Percentiles rank a stretch among this genome's conserved stretches.
Conservation (phyloP, 2,797 vertebrate species). For the Bufotes viridis region DNA sequence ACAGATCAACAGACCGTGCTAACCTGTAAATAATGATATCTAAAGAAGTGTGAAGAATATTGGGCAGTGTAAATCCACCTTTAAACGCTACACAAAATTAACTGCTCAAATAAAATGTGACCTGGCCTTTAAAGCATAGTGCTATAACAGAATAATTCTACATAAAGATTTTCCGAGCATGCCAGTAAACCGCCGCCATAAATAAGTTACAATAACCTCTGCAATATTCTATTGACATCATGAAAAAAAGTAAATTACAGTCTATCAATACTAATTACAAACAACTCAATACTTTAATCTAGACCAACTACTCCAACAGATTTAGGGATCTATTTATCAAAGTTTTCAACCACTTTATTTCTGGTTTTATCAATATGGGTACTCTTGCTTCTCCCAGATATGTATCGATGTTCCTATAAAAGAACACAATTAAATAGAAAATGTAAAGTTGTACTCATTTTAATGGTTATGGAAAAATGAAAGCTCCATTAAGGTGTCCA, state of each 20-base stretch:
- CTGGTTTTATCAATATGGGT: neutral
- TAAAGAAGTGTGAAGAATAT: neutral
- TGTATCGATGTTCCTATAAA: neutral
- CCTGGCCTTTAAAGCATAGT: slow-evolving; percentile 13
- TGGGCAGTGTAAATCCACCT: too few relatives aligned
- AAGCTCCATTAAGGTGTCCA: neutral
- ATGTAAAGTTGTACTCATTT: neutral
- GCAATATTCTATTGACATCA: slow-evolving; percentile 43
- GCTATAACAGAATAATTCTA: slow-evolving; percentile 13
- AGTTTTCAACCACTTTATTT: slow-evolving; percentile 11
- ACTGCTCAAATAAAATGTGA: slow-evolving; percentile 1
- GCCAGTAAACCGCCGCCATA: slow-evolving; percentile 38
- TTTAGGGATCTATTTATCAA: slow-evolving; percentile 49
- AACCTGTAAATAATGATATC: neutral
- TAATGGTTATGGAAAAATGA: neutral
- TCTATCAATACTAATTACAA: slow-evolving; percentile 63
- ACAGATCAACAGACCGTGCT: neutral
- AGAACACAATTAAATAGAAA: neutral
- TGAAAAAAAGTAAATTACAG: slow-evolving; percentile 52
- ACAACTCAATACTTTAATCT: slow-evolving; percentile 60
- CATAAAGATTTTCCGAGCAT: slow-evolving; percentile 22
- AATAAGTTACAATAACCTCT: slow-evolving; percentile 46
- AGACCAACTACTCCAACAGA: slow-evolving; percentile 35
- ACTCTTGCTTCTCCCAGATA: neutral
- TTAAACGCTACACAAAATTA: neutral